Base-by-base conservation (phyloP, 64 coral and sea anemone species). In the Acropora tenuis region DNA sequence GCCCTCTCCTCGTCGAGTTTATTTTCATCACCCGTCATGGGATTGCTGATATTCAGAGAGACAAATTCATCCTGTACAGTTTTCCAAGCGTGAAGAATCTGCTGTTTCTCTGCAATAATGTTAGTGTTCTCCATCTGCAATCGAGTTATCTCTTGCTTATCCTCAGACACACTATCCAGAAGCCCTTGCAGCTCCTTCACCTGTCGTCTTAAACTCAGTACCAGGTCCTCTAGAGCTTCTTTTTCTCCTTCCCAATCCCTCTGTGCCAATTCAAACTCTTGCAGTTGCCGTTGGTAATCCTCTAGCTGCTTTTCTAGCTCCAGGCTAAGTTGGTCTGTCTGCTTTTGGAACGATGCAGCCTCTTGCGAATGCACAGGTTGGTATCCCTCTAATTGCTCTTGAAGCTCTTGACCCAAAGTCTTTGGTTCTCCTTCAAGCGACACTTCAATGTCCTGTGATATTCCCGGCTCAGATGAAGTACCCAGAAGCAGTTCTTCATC, bases 171-270 rank as follows among this genome's bases (percentile, higher is more conserved):
- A 46, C 50, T 71, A 50, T 42, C 45, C 53, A 41, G 46, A 16
- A 72, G 65, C 3, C 76, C 85, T 48, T 90, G 76, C 5, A 77
- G 41, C 16, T 95, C 87, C 59, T 95, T 98, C 4, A 98, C 60
- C 67, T 88, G 90, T 11, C 78, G 78, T 50, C 89, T 90, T 0
- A 92, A 80, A 48, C 87, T 87, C 19, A 98, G 80, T 53, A 98
- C 94, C 60, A 94, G 82, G 68, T 80, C 78, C 76, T 98, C 93
- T 12, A 98, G 78, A 40, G 91, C 88, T 9, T 89, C 93, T 60
- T 98, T 98, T 78, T 98, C 96, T 57, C 77, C 90, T 78, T 98
- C 96, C 75, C 80, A 90, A 45, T 94, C 93, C 15, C 74, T 73
- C 71, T 90, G 89, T 4, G 85, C 85, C 57, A 89, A 61, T 68